Percentiles rank a stretch among this genome's conserved stretches.
phyloP scores from a whole-genome alignment of 2,113 vertebrate genomes.

The Alligator mississippiensis region DNA sequence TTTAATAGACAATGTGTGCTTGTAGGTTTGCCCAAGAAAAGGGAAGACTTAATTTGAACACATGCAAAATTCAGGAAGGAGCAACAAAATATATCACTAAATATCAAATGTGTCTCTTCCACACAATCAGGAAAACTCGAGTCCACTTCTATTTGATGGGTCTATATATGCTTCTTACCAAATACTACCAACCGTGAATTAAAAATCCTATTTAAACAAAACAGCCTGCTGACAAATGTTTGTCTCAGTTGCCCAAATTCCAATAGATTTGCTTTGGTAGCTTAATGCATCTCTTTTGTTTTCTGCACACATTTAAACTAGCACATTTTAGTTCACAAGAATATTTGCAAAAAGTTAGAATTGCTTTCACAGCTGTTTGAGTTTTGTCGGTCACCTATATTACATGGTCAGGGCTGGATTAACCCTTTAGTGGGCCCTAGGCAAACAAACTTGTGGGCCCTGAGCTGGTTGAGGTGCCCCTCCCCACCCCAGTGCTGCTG shows the following conservation, averaged over 20 bases:
- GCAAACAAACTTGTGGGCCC: too few species aligned
- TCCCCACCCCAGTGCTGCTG: too few species aligned
- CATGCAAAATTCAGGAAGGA: constrained; percentile 38
- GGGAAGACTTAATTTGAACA: constrained; percentile 33
- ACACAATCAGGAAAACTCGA: constrained; percentile 38
- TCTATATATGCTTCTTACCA: constrained; percentile 11
- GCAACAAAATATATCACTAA: constrained; percentile 12
- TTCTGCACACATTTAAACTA: background rate
- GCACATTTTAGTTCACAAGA: background rate
- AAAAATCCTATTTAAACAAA: background rate
- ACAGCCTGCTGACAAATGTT: background rate
- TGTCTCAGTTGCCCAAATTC: background rate
- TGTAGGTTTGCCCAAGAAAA: constrained; percentile 12
- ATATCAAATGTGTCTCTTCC: constrained; percentile 35
- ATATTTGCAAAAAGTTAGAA: background rate
- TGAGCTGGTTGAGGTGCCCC: too few species aligned
- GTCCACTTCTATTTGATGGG: constrained; percentile 23
- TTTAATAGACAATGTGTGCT: background rate
- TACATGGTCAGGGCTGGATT: too few species aligned
- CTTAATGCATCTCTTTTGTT: background rate
- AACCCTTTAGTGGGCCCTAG: too few species aligned
- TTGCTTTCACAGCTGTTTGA: background rate
- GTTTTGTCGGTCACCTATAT: too few species aligned
- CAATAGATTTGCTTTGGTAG: constrained; percentile 9
- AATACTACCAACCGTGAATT: background rate